Percentiles rank a stretch among this genome's conserved stretches.
Evolutionary conservation across 2,797 vertebrate species (phyloP).

Genomic region (Falco rusticolus): DNA sequence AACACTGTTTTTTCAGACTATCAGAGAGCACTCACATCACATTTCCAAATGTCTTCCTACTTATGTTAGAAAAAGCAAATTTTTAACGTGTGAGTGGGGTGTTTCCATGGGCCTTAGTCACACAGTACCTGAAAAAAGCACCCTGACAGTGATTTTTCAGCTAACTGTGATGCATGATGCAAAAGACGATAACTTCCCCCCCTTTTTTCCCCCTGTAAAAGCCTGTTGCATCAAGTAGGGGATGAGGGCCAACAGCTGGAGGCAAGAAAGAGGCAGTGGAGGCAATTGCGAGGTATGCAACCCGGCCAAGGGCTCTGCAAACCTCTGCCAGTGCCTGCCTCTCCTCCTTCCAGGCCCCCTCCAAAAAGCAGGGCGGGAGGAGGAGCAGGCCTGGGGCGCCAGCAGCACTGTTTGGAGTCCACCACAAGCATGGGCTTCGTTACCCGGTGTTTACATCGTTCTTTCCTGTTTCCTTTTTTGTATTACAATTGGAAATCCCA

Average conservation of each 20-base stretch:
- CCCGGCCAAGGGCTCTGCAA: neutral
- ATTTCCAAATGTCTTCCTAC: neutral
- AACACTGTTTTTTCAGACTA: neutral
- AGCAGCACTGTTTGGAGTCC: neutral
- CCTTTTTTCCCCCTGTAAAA: accelerated
- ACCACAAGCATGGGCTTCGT: accelerated
- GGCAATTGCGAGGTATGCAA: neutral
- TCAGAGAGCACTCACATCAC: neutral
- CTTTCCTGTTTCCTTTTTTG: neutral
- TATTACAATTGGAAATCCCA: neutral
- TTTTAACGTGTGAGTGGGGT: accelerated
- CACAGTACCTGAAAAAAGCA: neutral
- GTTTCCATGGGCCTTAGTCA: no score
- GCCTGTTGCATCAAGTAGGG: neutral
- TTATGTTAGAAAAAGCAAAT: neutral
- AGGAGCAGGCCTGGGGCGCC: neutral
- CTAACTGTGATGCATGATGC: neutral
- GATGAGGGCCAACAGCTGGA: neutral
- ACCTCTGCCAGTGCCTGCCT: neutral
- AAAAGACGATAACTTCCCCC: neutral
- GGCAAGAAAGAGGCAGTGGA: neutral
- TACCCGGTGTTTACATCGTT: neutral
- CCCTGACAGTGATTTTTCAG: neutral
- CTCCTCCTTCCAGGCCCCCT: neutral
- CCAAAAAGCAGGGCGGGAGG: neutral